A percentile compares a stretch with the other conserved stretches of the same genome.
These are phyloP conservation scores for Circaetus gallicus DNA, from an alignment of 2,113 vertebrate species.

Conservation along the genomic window DNA sequence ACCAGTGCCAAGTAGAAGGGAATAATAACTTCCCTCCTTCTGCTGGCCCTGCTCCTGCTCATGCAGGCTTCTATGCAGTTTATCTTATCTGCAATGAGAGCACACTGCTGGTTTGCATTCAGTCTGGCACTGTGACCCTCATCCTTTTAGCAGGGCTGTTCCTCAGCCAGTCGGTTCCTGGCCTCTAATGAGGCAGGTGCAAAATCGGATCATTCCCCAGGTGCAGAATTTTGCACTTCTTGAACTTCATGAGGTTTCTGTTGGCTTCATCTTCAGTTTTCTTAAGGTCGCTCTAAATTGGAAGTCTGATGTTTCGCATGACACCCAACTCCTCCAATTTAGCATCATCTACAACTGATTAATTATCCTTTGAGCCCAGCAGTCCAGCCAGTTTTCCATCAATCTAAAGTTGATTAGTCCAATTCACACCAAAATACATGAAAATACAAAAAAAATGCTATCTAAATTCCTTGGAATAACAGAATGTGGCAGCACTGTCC, in stretches of 20 bases:
- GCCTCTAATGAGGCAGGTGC: background rate
- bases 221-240: background rate
- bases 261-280: background rate
- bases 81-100: background rate
- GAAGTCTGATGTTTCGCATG: background rate
- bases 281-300: background rate
- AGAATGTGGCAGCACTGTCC: background rate
- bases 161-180: background rate
- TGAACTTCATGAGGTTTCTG: background rate
- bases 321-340: background rate
- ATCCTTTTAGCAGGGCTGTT: background rate
- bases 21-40: accelerated
- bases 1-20: background rate
- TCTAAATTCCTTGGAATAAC: background rate
- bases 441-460: background rate
- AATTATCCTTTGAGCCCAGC: background rate
- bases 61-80: no score
- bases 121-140: background rate
- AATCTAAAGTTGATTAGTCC: background rate
- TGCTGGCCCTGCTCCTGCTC: background rate
- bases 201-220: background rate
- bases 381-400: background rate
- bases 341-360: background rate
- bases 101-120: background rate
- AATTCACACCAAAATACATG: background rate